phyloP scores from a whole-genome alignment of 2,797 vertebrate genomes.

The Antennarius maculatus region DNA sequence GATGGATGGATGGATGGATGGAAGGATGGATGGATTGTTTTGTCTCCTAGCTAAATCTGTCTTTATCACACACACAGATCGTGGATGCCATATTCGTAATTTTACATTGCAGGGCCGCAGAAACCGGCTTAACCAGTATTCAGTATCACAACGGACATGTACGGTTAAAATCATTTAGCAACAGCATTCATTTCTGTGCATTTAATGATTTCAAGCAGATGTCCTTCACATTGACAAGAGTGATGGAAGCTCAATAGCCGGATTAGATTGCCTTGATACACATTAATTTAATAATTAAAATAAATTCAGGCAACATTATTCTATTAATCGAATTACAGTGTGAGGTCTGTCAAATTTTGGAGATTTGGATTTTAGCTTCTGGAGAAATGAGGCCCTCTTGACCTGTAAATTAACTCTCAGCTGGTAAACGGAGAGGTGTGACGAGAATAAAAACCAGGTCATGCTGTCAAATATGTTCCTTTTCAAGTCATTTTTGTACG shows the following conservation, averaged over 20 bases:
- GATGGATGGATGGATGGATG: no score
- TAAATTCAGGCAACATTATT: constrained; percentile 47
- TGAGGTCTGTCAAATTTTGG: constrained; percentile 27
- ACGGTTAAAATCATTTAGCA: constrained; percentile 46
- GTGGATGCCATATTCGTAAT: constrained; percentile 16
- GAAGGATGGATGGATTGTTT: no score
- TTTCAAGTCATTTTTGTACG: neutral
- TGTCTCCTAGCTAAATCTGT: neutral
- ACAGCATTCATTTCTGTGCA: constrained; percentile 40
- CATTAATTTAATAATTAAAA: constrained; percentile 49
- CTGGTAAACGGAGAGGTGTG: constrained; percentile 69
- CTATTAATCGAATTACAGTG: constrained; percentile 39
- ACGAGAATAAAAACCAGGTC: constrained; percentile 49
- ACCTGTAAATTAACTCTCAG: constrained; percentile 63
- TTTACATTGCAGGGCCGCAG: constrained; percentile 12
- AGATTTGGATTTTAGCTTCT: constrained; percentile 51
- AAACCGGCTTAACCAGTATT: constrained; percentile 21
- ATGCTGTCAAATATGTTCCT: constrained; percentile 5
- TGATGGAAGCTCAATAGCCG: constrained; percentile 37
- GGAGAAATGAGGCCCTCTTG: constrained; percentile 19
- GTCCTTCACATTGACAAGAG: constrained; percentile 29
- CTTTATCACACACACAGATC: constrained; percentile 1
- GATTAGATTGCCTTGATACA: constrained; percentile 54
- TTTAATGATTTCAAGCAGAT: constrained; percentile 47
- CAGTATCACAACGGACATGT: constrained; percentile 26